Conservation (phyloP, 35 echinoderm and acorn worm genomes). For the Acanthaster planci region DNA sequence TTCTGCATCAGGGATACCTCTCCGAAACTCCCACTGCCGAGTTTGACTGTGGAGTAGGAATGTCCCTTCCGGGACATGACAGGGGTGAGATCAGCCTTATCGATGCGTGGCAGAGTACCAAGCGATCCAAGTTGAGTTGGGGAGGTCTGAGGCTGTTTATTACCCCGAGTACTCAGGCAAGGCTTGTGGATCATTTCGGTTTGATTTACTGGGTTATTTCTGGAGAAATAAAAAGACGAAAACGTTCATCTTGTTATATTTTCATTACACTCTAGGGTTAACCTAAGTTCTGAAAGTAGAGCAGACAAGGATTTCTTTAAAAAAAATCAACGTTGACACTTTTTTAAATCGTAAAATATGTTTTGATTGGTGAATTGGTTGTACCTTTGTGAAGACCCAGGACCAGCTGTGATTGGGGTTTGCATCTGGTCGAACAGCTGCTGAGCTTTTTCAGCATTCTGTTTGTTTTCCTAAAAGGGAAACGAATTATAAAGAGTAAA, state of each 20-base stretch:
- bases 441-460: no score
- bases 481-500: no score
- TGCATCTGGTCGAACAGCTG: no score
- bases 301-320: background rate
- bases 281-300: background rate
- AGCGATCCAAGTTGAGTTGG: background rate
- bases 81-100: background rate
- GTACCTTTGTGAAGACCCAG: no score
- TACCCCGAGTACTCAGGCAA: background rate
- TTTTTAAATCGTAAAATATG: no score
- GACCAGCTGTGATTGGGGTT: no score
- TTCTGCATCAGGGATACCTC: slow-evolving; percentile 11
- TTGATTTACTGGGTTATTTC: background rate
- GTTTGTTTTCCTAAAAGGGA: no score
- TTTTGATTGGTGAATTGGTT: no score
- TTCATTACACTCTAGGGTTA: background rate
- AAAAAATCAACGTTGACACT: no score
- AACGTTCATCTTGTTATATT: background rate
- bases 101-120: background rate
- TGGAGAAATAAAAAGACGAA: background rate
- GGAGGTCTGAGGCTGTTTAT: background rate
- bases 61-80: background rate
- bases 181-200: background rate
- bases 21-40: background rate
- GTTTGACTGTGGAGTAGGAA: background rate